Base-by-base conservation (phyloP, 2,888 invertebrate species). In the Ectemnius cavifrons region DNA sequence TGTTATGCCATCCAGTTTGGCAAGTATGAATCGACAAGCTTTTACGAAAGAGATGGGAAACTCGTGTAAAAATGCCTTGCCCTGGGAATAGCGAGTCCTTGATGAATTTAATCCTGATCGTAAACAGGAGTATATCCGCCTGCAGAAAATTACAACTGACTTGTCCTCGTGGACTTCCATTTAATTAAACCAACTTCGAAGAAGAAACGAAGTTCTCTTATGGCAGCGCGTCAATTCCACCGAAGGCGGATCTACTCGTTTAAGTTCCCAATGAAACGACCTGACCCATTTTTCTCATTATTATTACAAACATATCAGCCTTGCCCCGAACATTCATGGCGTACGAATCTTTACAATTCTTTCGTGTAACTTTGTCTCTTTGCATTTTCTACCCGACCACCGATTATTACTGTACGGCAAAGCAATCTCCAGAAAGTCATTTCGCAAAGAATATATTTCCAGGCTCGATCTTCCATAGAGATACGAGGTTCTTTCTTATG, bases 141-240 rank as follows among this genome's bases (percentile, higher is more conserved):
- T 49, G 57, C 16, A 8, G n/a, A 64, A 52, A 23, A 68, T 63
- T 70, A 68, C 64, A 67, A 68, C 62, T n/a, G 61, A 63, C 56
- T 61, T 64, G 68, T 66, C 47, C 11, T 63, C 63, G 16, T 13
- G 14, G 67, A 74, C 77, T 64, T 71, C 62, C 52, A 37, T 71
- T 80, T 80, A 78, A 75, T 80, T 80, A 80, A 80, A 80, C 63
- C 16, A 8, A 59, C 61, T 62, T 56, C 13, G 45, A 23, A 2
- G 20, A 69, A 77, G 56, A 60, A 45, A 16, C 2, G 56, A 23
- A 63, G 16, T 73, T 60, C 46, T 45, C 49, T 23, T 52, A 28
- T 37, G 62, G 57, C 27, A 18, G n/a, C 66, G 59, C 66, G 59
- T 4, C 68, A 63, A 74, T 67, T 45, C 27, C 60, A 70, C 11